Base-by-base conservation (phyloP, 2,888 invertebrate species). In the Frankliniella intonsa region DNA sequence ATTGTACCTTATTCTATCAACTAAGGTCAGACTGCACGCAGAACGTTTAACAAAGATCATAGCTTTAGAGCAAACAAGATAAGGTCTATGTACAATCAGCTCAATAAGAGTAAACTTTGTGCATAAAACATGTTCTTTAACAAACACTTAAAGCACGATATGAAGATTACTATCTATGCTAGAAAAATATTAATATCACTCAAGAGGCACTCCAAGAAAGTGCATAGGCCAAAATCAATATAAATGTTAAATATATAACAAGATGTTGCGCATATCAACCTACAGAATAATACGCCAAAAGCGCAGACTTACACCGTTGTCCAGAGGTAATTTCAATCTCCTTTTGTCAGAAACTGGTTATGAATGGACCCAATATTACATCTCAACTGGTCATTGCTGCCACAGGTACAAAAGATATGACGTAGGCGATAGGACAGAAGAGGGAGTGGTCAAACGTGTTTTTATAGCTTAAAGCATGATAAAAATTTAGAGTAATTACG, bases 121-220 rank as follows among this genome's bases (percentile, higher is more conserved):
- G 69, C 69, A 76, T 25, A 22, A 3, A 19, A 76, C 22, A 76
- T 25, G 69, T 76, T 76, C 22, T 17, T 22, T 22, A 76, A 76
- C 38, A 38, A 25, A 76, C 69, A 76, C 22, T 22, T 12, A 76
- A 76, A 76, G 69, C 69, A 22, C 12, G 69, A 76, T 25, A 76
- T 25, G 25, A 76, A 76, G 69, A 14, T 76, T 25, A 76, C 1
- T 25, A 55, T 25, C 69, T 76, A 76, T 25, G 69, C 69, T 76
- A 76, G 25, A 76, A 76, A 76, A 76, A 76, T 76, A 76, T 2
- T 76, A 76, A 76, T 76, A 76, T 76, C 69, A 76, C 69, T 76
- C 69, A 25, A 76, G 25, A 25, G 19, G 69, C 69, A 76, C 69
- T 76, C 69, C 22, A 76, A 76, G 69, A 76, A n/a, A 76, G 69